Base-by-base conservation (phyloP, 2,888 invertebrate species). In the Strigamia transsilvanica region DNA sequence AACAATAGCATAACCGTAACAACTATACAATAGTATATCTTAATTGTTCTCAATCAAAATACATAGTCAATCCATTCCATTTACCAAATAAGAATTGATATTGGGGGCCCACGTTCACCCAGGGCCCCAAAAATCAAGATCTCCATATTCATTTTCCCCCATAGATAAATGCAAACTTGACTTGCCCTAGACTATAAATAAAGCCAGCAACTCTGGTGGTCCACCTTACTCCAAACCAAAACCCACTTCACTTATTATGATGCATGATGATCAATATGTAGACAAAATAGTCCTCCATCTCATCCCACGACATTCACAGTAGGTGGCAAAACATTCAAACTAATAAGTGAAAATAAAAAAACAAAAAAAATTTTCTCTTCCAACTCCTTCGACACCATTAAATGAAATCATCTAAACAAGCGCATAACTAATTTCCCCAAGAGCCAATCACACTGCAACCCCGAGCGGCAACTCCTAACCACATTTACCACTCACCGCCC, bases 371-470 rank as follows among this genome's bases (percentile, higher is more conserved):
- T 4, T 23, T 66, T 27, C 27, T 3, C 21, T 7, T n/a, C 12
- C 18, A 66, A 66, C 61, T 66, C 61, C 23, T 18, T 66, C 61
- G 23, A 18, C 61, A 66, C 61, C 21, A 66, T 23, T 9, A 66
- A 23, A 6, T 66, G 3, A 66, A 23, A 6, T 66, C 61, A 66
- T 66, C 18, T 18, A 66, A 66, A 66, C 21, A 21, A 66, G 21
- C 10, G n/a, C 61, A 23, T 66, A 66, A 66, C 61, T 66, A 66
- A 66, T 66, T 66, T 6, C 6, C 23, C 4, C 4, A 46, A 3
- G 0, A 10, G 15, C 46, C 46, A 66, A 66, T 66, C 21, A 7
- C 2, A 7, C 15, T 23, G 18, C 15, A 51, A 51, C 10, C 61
- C 9, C 12, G 23, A 7, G 21, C 7, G 6, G 6, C 61, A 23